Base-by-base conservation (phyloP, 2,797 vertebrate species). In the Eurystomus glaucurus region DNA sequence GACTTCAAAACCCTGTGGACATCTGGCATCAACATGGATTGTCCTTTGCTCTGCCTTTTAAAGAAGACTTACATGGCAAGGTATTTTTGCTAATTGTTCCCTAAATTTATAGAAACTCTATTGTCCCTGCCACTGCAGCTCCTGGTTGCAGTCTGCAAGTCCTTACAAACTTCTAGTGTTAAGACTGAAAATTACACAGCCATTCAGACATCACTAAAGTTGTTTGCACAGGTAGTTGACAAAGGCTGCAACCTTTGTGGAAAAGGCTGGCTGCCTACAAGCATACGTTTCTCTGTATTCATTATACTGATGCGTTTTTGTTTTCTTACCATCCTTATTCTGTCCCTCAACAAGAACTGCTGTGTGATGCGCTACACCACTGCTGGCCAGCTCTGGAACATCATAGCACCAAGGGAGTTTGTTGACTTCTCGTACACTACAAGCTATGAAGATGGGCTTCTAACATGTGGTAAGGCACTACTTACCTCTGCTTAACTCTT, bases 351-450 rank as follows among this genome's bases (percentile, higher is more conserved):
- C n/a, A 96, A 99, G 98, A 98, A 98, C 51, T 99, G 98, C 91
- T 99, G 99, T 98, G 98, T 99, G 90, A 98, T 99, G 98, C 98
- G 97, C 52, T 99, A 99, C 39, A 98, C 98, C 17, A 99, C 98
- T 46, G 98, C 98, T 72, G 98, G 99, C 33, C 99, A 99, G 94
- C 98, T 99, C 58, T 98, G 98, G 98, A 99, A 99, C 93, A 98
- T 99, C 58, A 98, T 99, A 87, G 98, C 99, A 45, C 98, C 99
- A 18, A 98, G 99, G 90, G 99, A 99, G 75, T 99, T 99, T 92
- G 95, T 99, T 68, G 99, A 99, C 97, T 98, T 99, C 96, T 99
- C 99, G 84, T 99, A 98, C 61, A 99, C 99, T 22, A 98, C 98
- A 43, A 94, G 39, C 51, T 98, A 98, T 91, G 94, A 98, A 96